Base-by-base conservation (phyloP, 2,797 vertebrate species). In the Setipinna tenuifilis region DNA sequence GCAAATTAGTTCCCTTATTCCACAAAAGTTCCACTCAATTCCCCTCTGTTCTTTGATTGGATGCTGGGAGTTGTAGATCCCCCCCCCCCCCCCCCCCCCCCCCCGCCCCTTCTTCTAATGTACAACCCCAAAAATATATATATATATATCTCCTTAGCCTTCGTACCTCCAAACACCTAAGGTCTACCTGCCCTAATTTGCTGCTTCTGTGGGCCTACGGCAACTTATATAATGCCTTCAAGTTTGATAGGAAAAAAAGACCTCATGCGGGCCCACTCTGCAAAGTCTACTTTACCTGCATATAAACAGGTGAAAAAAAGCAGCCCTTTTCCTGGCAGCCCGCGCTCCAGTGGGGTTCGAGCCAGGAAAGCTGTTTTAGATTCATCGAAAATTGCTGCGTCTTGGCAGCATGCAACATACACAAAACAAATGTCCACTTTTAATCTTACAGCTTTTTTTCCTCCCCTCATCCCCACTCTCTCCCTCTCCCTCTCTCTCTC, bases 331-430 rank as follows among this genome's bases (percentile, higher is more conserved):
- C 94, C 94, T 94, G 94, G 94, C 93, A 92, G 87, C 3, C 6
- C 48, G 85, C 44, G 0, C 84, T 78, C 1, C 21, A 84, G 44
- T 82, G 89, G 88, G 87, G 88, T 87, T 85, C 0, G 80, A 86
- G 93, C 93, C 94, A 95, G 93, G 93, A 94, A 94, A 94, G 89
- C 93, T 94, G 94, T 85, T 96, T 94, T 82, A 93, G 89, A 95
- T 94, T 95, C 93, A 91, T 83, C 91, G 90, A 89, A 93, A 93
- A 92, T 92, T 92, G 91, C 94, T 85, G 91, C 86, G 85, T 90
- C 86, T 92, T 94, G 93, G 93, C 94, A 93, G 90, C 84, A 87
- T 59, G 48, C 82, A 58, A 86, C 89, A 88, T 81, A 90, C 92
- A 94, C 93, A 94, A 90, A 93, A 94, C 92, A 92, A 94, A 93